phyloP scores from a whole-genome alignment of 1,140 invertebrate genomes.

The Matsumurasca onukii region DNA sequence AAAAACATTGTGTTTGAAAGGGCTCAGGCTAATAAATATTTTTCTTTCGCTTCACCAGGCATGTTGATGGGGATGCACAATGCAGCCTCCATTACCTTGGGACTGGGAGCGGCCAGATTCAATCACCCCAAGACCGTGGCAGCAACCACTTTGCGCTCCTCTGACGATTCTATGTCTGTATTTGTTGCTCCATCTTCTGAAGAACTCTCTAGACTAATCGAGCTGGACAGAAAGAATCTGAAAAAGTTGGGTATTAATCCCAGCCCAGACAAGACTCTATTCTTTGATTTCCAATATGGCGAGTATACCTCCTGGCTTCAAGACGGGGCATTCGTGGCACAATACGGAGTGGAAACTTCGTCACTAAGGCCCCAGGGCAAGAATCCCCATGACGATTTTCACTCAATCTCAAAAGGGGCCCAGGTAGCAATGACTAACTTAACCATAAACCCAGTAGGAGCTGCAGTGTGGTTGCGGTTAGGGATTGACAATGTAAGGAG shows the following conservation, averaged over 20 bases:
- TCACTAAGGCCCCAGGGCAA: conserved; percentile 17
- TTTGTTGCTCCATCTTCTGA: neutral
- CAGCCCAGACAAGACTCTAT: conserved; percentile 6
- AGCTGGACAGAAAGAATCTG: neutral
- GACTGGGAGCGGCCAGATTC: conserved; percentile 18
- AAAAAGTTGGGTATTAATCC: conserved; percentile 4
- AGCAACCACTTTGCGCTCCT: conserved; percentile 15
- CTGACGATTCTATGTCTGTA: conserved; percentile 27
- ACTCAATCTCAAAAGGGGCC: conserved; percentile 17
- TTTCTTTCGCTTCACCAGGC: conserved; percentile 32
- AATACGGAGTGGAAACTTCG: conserved; percentile 23
- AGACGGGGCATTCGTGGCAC: conserved; percentile 17
- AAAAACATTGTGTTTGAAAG: too few species aligned
- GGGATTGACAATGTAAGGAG: conserved; percentile 4
- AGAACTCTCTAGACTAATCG: neutral
- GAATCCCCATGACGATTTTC: conserved; percentile 22
- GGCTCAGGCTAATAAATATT: too few species aligned
- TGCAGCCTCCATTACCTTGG: conserved; percentile 31
- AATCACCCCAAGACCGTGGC: neutral
- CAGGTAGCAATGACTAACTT: neutral
- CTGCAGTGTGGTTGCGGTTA: neutral
- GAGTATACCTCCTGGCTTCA: conserved; percentile 21
- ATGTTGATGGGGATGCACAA: conserved; percentile 36
- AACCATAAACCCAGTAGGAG: conserved; percentile 12
- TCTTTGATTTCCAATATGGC: conserved; percentile 7